phyloP scores from a whole-genome alignment of 2,888 invertebrate species.

The Dendrolimus houi region DNA sequence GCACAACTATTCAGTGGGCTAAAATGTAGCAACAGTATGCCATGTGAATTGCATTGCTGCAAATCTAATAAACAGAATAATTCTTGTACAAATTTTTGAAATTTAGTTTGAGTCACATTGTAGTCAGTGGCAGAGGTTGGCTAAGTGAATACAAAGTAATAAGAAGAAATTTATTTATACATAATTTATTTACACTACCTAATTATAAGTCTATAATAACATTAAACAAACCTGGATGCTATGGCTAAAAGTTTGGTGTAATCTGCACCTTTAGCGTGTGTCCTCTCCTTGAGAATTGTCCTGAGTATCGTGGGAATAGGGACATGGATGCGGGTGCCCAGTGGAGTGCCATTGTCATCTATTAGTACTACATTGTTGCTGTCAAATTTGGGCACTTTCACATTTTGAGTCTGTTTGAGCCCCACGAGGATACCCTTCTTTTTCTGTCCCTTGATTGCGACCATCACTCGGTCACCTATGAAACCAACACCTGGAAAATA shows the following conservation, averaged over 20 bases:
- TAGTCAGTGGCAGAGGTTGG: no score
- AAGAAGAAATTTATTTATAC: neutral
- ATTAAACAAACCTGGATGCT: slow-evolving; percentile 89
- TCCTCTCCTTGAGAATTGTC: slow-evolving; percentile 88
- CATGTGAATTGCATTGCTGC: no score
- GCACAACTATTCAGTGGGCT: no score
- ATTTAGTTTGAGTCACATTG: no score
- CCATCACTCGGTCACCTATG: slow-evolving; percentile 90
- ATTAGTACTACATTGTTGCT: slow-evolving; percentile 97
- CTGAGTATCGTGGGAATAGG: slow-evolving; percentile 95
- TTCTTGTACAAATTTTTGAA: no score
- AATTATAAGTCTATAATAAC: slow-evolving; percentile 11
- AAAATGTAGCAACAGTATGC: no score
- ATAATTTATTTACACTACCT: slow-evolving; percentile 31
- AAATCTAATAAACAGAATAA: no score
- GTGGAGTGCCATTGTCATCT: slow-evolving; percentile 94
- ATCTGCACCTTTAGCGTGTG: slow-evolving; percentile 88
- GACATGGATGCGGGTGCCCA: slow-evolving; percentile 96
- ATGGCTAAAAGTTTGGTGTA: slow-evolving; percentile 95
- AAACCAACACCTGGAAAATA: slow-evolving; percentile 60
- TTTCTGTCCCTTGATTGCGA: slow-evolving; percentile 96
- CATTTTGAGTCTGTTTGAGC: slow-evolving; percentile 86
- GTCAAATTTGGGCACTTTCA: slow-evolving; percentile 93
- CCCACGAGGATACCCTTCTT: slow-evolving; percentile 91
- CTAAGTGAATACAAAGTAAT: no score